Evolutionary conservation across 1,140 invertebrate genomes (phyloP).

Genomic region (Chymomyza costata): DNA sequence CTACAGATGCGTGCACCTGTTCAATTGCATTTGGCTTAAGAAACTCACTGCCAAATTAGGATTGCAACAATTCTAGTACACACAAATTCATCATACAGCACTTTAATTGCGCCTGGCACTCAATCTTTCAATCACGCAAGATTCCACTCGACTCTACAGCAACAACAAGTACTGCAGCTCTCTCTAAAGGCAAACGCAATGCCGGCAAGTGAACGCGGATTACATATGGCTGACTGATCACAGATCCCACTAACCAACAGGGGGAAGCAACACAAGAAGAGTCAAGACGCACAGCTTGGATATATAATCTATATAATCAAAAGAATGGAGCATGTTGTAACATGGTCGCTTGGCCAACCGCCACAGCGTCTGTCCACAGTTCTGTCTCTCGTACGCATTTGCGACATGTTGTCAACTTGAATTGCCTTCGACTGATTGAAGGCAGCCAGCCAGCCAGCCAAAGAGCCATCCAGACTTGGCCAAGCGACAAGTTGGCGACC

Average conservation of each 20-base stretch:
- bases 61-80: slow-evolving; percentile 64
- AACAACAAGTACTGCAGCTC: too few species aligned
- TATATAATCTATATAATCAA: slow-evolving; percentile 72
- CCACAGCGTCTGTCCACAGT: background rate
- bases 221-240: slow-evolving; percentile 49
- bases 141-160: background rate
- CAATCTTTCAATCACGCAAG: slow-evolving; percentile 70
- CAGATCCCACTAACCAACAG: slow-evolving; percentile 12
- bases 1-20: slow-evolving; percentile 18
- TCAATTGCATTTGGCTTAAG: slow-evolving; percentile 35
- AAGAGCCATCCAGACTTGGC: slow-evolving; percentile 13
- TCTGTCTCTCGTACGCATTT: slow-evolving; percentile 43
- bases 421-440: slow-evolving; percentile 72
- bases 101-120: slow-evolving; percentile 72
- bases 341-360: slow-evolving; percentile 22
- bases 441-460: slow-evolving; percentile 38
- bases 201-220: slow-evolving; percentile 29
- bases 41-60: slow-evolving; percentile 50
- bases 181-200: too few species aligned
- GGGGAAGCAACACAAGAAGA: background rate
- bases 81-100: slow-evolving; percentile 53
- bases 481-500: slow-evolving; percentile 17
- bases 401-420: slow-evolving; percentile 71
- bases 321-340: slow-evolving; percentile 63
- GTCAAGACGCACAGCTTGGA: slow-evolving; percentile 20